Evolutionary conservation across 2,113 vertebrate species (phyloP).

Genomic region (Chrysochloris asiatica): DNA sequence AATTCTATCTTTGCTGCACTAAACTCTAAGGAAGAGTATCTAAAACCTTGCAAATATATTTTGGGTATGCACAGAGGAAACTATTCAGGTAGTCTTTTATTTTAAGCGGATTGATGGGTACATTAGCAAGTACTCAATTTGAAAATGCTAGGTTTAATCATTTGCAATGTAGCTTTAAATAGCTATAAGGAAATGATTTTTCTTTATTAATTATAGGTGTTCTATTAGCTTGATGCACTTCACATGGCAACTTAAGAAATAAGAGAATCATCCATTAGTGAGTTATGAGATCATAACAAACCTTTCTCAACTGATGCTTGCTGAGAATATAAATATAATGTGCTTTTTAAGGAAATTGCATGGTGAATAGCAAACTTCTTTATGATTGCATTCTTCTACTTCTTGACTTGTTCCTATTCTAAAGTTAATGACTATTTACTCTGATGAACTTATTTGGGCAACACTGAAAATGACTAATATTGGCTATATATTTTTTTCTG

Average conservation of each 20-base stretch:
- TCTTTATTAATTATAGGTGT: not conserved
- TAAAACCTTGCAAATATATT: not conserved
- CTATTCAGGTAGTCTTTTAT: not conserved
- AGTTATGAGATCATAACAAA: not conserved
- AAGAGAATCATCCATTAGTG: not conserved
- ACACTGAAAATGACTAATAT: conserved; percentile 30
- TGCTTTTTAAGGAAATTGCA: not conserved
- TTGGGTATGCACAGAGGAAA: not conserved
- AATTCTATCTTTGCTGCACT: not conserved
- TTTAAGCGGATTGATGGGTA: not conserved
- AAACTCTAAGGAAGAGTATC: not conserved
- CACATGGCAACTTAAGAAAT: not conserved
- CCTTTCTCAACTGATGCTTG: not conserved
- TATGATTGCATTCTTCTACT: not conserved
- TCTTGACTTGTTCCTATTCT: not conserved
- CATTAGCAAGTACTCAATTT: not conserved
- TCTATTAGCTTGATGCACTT: not conserved
- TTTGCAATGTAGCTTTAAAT: not conserved
- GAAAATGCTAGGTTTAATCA: not conserved
- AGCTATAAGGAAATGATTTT: not conserved
- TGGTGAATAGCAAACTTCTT: not conserved
- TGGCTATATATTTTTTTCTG: not conserved
- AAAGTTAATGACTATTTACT: conserved; percentile 21
- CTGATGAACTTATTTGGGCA: not conserved
- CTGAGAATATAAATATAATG: not conserved